Evolutionary conservation across 2,113 vertebrate genomes (phyloP).

Genomic region (Microtus montanus): DNA sequence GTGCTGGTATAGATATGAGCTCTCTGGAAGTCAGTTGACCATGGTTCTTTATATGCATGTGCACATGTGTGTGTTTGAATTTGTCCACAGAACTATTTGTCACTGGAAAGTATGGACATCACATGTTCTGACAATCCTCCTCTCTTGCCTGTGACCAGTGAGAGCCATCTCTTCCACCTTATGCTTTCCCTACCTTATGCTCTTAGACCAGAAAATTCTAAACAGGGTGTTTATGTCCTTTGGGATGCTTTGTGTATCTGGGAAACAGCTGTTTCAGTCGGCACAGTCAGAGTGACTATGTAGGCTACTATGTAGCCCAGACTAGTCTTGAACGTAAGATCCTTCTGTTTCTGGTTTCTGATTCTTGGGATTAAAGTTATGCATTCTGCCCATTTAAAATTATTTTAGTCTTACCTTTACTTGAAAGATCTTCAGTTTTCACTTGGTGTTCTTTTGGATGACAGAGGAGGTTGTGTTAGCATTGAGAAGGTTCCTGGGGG

Average conservation of each 20-base stretch:
- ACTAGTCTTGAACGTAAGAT: neutral
- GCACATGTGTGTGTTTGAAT: neutral
- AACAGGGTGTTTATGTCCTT: neutral
- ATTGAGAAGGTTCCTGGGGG: neutral
- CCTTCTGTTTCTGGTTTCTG: too few species aligned
- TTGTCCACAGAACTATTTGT: neutral
- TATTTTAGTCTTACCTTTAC: neutral
- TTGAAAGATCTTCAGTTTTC: neutral
- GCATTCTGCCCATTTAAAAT: neutral
- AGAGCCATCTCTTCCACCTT: neutral
- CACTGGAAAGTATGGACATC: neutral
- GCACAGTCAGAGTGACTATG: neutral
- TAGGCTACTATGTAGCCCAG: neutral
- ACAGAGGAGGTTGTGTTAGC: too few species aligned
- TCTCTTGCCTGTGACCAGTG: neutral
- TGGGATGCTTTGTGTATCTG: neutral
- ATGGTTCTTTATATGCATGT: neutral
- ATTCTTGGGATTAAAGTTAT: neutral
- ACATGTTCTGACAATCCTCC: neutral
- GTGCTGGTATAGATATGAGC: neutral
- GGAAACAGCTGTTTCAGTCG: neutral
- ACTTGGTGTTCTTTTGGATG: fast-evolving
- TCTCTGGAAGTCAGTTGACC: neutral
- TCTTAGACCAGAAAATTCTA: neutral
- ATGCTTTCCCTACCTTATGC: neutral